Conservation (phyloP, 2,113 vertebrate species). For the Corydoras maculifer region DNA sequence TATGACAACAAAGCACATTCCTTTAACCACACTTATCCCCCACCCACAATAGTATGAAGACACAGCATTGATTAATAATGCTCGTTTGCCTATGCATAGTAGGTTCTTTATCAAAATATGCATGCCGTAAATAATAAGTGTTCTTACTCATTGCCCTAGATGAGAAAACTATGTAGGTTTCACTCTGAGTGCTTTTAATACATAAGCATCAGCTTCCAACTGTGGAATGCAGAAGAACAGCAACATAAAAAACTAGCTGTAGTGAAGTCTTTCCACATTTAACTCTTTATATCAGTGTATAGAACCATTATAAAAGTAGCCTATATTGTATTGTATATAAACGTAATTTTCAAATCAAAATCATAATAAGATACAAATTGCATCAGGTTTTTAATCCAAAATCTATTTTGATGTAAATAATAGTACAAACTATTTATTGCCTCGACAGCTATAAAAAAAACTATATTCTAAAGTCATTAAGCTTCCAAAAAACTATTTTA, state of each 20-base stretch:
- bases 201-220: neutral
- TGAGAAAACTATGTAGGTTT: constrained; percentile 2
- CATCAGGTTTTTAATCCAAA: too few species aligned
- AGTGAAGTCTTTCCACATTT: constrained; percentile 13
- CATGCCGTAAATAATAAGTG: neutral
- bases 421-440: neutral
- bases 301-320: neutral
- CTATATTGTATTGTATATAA: too few species aligned
- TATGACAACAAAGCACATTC: neutral
- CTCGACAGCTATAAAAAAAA: neutral
- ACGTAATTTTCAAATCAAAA: too few species aligned
- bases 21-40: neutral
- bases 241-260: constrained; percentile 7
- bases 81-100: constrained; percentile 40
- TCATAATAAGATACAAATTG: too few species aligned
- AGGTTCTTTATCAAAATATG: neutral
- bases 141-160: constrained; percentile 19
- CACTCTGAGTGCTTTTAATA: neutral
- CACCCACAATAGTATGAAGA: too few species aligned
- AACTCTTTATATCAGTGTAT: neutral
- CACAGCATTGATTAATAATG: neutral
- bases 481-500: neutral
- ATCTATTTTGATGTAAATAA: too few species aligned
- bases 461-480: neutral
- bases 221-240: constrained; percentile 30